These are phyloP conservation scores for Lasaia peninsularis DNA, from an alignment of 1,140 invertebrate genomes.

Conservation along the genomic window DNA sequence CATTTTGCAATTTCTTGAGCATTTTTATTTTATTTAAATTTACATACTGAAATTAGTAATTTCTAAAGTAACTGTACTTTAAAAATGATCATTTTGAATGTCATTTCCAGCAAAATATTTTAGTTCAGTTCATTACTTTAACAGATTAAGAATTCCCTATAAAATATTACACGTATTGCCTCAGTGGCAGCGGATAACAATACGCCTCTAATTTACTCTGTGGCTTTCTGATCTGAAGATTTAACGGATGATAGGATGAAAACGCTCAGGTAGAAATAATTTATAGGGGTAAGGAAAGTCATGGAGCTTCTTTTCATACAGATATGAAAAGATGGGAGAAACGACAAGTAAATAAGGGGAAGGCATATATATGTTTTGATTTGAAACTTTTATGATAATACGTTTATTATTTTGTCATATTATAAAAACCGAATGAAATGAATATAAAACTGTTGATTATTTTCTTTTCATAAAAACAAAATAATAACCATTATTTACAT, in stretches of 20 bases:
- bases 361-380: too few relatives aligned
- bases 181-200: not conserved
- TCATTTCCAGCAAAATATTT: constrained; percentile 17
- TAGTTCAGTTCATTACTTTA: not conserved
- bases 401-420: too few relatives aligned
- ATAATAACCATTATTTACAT: too few relatives aligned
- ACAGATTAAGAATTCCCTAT: constrained; percentile 9
- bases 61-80: too few relatives aligned
- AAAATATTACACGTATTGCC: not conserved
- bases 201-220: constrained; percentile 16
- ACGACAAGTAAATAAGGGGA: too few relatives aligned
- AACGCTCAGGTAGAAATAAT: constrained; percentile 1
- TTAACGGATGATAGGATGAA: constrained; percentile 4
- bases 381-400: too few relatives aligned
- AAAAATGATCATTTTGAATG: not conserved
- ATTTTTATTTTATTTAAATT: too few relatives aligned
- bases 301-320: constrained; percentile 2
- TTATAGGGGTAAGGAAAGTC: not conserved
- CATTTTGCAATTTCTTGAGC: too few relatives aligned
- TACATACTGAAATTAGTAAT: too few relatives aligned
- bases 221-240: constrained; percentile 14
- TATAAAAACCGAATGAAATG: too few relatives aligned
- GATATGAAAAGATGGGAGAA: constrained; percentile 1
- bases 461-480: too few relatives aligned
- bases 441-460: too few relatives aligned